Conservation (phyloP, 2,888 invertebrate genomes). For the Ethmia dodecea region DNA sequence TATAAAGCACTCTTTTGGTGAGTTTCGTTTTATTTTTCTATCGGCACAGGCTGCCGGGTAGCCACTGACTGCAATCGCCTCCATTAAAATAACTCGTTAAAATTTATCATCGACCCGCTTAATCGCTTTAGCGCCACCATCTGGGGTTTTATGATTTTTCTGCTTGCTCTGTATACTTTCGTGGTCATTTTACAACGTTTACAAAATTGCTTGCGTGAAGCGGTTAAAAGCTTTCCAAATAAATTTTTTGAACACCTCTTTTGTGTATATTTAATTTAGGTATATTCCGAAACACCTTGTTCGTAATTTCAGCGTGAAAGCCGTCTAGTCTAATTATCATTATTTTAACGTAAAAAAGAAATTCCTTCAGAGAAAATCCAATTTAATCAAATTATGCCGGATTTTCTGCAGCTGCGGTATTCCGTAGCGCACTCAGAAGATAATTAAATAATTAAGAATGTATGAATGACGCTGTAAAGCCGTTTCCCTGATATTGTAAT, state of each 20-base stretch:
- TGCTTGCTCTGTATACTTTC: conserved; percentile 70
- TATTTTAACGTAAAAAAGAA: conserved; percentile 34
- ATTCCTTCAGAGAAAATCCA: conserved; percentile 46
- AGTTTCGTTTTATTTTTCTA: conserved; percentile 73
- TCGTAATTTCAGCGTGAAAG: conserved; percentile 1
- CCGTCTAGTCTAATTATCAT: conserved; percentile 29
- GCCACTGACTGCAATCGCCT: conserved; percentile 75
- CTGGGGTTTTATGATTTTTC: conserved; percentile 78
- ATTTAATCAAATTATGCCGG: conserved; percentile 60
- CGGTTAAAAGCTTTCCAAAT: conserved; percentile 40
- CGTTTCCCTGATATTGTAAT: conserved; percentile 72
- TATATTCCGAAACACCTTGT: too few relatives aligned
- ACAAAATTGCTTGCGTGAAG: conserved; percentile 61
- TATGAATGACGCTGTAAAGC: conserved; percentile 72
- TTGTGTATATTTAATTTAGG: conserved; percentile 16
- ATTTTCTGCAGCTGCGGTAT: conserved; percentile 57
- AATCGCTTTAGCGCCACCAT: conserved; percentile 77
- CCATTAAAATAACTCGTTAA: conserved; percentile 78
- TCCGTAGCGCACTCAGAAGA: conserved; percentile 58
- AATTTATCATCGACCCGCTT: conserved; percentile 78
- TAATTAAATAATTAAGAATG: conserved; percentile 76
- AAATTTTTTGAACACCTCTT: conserved; percentile 23
- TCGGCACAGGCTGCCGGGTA: conserved; percentile 65
- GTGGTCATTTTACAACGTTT: conserved; percentile 69
- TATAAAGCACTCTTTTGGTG: conserved; percentile 58